Evolutionary conservation across 2,888 invertebrate genomes (phyloP).

Genomic region (Macaria liturata): DNA sequence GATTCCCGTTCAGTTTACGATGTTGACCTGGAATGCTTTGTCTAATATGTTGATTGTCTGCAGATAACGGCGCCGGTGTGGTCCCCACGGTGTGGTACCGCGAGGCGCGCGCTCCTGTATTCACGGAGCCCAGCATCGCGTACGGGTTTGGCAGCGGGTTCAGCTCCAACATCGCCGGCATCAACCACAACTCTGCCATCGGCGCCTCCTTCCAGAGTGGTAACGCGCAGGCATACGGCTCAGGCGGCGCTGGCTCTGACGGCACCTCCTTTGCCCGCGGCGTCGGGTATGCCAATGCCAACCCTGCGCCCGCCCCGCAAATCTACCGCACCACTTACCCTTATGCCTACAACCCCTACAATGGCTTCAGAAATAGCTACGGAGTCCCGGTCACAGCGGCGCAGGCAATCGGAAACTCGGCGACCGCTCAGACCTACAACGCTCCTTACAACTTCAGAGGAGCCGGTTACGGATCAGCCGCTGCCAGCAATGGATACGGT

Average conservation of each 20-base stretch:
- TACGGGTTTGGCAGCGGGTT: conserved; percentile 72
- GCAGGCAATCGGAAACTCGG: conserved; percentile 56
- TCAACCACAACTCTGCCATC: conserved; percentile 64
- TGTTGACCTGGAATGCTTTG: conserved; percentile 3
- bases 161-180: conserved; percentile 70
- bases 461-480: conserved; percentile 43
- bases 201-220: conserved; percentile 64
- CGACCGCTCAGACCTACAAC: conserved; percentile 53
- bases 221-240: conserved; percentile 61
- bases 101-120: conserved; percentile 43
- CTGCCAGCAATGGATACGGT: conserved; percentile 43
- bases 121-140: conserved; percentile 57
- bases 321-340: conserved; percentile 34
- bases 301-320: conserved; percentile 37
- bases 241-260: conserved; percentile 51
- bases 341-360: conserved; percentile 40
- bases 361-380: conserved; percentile 36
- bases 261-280: conserved; percentile 57
- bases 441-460: conserved; percentile 37
- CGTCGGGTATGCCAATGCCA: conserved; percentile 58
- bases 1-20: conserved; percentile 5
- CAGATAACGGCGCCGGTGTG: conserved; percentile 28
- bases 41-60: conserved; percentile 2
- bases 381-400: conserved; percentile 50
- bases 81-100: conserved; percentile 46